Evolutionary conservation across 2,797 vertebrate species (phyloP).

Genomic region (Euphonia xanthogaster): DNA sequence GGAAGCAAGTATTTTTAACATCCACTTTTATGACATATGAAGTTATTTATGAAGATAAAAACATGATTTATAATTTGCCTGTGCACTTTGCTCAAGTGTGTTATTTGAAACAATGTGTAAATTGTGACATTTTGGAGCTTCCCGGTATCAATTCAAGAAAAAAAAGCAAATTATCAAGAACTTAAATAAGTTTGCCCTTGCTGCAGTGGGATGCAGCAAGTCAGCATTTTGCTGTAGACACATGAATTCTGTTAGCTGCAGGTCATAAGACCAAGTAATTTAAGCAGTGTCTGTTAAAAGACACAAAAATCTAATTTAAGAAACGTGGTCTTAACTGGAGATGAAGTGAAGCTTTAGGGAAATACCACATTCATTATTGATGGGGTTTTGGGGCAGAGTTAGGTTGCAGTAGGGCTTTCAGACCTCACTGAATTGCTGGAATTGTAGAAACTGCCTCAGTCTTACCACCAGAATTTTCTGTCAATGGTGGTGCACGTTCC

Average conservation of each 20-base stretch:
- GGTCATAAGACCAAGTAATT: background rate
- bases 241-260: background rate
- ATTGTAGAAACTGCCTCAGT: background rate
- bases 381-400: background rate
- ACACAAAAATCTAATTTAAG: background rate
- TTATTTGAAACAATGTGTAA: background rate
- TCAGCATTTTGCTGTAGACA: background rate
- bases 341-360: background rate
- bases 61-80: background rate
- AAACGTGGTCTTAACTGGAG: background rate
- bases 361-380: background rate
- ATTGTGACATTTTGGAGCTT: background rate
- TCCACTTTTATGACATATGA: background rate
- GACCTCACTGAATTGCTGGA: background rate
- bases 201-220: background rate
- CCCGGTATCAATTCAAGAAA: background rate
- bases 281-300: background rate
- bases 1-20: background rate
- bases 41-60: constrained; percentile 29
- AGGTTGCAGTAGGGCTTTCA: background rate
- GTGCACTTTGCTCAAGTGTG: background rate
- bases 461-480: background rate
- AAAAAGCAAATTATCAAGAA: background rate
- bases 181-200: background rate
- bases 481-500: rapidly evolving